A percentile compares a stretch with the other conserved stretches of the same genome.
These are phyloP conservation scores for Eupithecia subfuscata DNA, from an alignment of 2,888 invertebrate genomes.

Conservation along the genomic window DNA sequence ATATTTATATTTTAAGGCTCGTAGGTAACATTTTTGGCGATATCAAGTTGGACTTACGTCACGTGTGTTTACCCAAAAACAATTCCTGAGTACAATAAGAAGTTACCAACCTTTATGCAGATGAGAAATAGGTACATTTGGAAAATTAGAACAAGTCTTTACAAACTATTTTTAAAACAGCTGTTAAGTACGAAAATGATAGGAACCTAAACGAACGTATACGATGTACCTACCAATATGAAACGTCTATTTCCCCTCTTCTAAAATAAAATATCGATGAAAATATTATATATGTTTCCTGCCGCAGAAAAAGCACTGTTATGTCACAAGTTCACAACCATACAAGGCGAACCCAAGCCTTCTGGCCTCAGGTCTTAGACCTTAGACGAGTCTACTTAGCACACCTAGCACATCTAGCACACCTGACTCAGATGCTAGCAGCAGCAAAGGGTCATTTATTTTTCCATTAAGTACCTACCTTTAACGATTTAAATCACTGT, in stretches of 20 bases:
- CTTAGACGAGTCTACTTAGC: conserved; percentile 32
- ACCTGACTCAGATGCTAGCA: conserved; percentile 27
- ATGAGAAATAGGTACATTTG: not conserved
- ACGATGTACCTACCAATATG: not conserved
- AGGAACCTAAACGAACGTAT: not conserved
- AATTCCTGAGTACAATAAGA: not conserved
- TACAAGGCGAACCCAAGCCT: not conserved
- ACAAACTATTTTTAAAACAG: not conserved
- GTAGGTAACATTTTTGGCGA: not conserved
- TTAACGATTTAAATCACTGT: too few relatives aligned
- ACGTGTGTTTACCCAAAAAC: not conserved
- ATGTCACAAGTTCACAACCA: conserved; percentile 4
- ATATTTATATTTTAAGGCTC: not conserved
- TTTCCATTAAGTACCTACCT: not conserved
- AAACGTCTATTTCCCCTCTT: not conserved
- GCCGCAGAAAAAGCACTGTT: not conserved
- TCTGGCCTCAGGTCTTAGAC: conserved; percentile 37
- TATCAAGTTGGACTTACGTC: too few relatives aligned
- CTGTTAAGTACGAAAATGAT: not conserved
- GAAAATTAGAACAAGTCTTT: not conserved
- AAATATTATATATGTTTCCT: not conserved
- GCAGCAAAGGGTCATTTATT: not conserved
- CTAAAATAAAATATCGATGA: not conserved
- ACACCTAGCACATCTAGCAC: not conserved
- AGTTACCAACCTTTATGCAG: not conserved